phyloP scores from a whole-genome alignment of 1,140 invertebrate genomes.

The Diorhabda sublineata region DNA sequence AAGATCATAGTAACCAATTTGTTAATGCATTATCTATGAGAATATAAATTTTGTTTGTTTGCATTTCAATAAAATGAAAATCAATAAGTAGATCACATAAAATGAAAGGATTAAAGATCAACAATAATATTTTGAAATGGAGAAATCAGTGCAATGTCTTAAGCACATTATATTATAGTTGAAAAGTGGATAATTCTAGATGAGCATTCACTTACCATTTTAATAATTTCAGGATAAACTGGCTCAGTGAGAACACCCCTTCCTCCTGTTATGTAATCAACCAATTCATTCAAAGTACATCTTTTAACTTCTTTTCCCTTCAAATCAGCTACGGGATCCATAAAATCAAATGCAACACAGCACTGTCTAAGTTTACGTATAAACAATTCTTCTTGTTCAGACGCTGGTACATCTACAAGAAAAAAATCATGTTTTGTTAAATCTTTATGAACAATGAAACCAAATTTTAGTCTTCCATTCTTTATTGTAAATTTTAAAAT shows the following conservation, averaged over 20 bases:
- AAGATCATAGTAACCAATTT: too few species aligned
- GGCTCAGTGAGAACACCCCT: constrained; percentile 93
- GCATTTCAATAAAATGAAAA: too few species aligned
- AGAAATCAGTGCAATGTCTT: too few species aligned
- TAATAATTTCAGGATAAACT: constrained; percentile 96
- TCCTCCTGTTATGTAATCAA: constrained; percentile 94
- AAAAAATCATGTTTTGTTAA: constrained; percentile 15
- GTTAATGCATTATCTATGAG: too few species aligned
- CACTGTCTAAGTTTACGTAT: constrained; percentile 97
- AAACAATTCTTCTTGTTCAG: constrained; percentile 96
- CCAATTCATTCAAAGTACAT: constrained; percentile 93
- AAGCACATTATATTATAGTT: too few species aligned
- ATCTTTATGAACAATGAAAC: too few species aligned
- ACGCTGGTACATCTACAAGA: constrained; percentile 82
- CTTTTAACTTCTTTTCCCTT: constrained; percentile 99
- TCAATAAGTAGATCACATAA: too few species aligned
- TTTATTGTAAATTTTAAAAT: too few species aligned
- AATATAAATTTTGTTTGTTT: too few species aligned
- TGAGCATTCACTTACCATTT: constrained; percentile 68
- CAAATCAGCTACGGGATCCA: constrained; percentile 95
- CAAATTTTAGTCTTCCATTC: too few species aligned
- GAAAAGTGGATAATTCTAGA: neutral
- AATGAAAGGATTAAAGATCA: too few species aligned
- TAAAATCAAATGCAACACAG: constrained; percentile 98
- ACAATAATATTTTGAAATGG: too few species aligned